Percentiles rank a stretch among this genome's conserved stretches.
Conservation (phyloP, 35 echinoderm and acorn worm genomes). For the Diadema setosum region DNA sequence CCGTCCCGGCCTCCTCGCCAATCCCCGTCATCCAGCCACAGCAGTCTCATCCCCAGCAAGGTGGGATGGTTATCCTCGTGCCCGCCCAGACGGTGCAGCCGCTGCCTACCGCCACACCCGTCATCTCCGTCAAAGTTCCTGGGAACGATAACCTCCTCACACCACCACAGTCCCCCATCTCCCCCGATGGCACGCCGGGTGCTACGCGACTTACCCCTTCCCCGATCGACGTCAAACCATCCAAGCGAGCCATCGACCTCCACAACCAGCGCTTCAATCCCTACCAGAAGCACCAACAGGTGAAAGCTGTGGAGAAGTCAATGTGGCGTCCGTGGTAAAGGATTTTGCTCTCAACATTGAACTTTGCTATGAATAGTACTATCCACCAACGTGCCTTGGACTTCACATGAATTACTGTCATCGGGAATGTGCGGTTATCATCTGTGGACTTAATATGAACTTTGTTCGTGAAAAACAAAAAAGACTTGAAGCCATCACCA, state of each 20-base stretch:
- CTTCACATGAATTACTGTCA: too few species aligned
- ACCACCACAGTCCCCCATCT: not conserved
- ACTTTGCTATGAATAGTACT: too few species aligned
- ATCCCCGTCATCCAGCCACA: not conserved
- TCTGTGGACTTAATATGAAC: too few species aligned
- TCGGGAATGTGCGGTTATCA: too few species aligned
- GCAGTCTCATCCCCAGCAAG: not conserved
- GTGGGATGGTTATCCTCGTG: not conserved
- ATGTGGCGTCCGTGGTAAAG: conserved; percentile 8
- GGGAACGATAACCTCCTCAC: not conserved
- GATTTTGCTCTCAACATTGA: too few species aligned
- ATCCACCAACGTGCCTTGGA: too few species aligned
- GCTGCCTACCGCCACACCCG: not conserved
- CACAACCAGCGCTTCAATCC: not conserved
- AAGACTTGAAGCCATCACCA: too few species aligned
- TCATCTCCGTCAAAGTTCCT: not conserved
- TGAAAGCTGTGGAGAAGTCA: not conserved
- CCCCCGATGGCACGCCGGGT: not conserved
- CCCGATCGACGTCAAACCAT: not conserved
- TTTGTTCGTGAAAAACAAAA: too few species aligned
- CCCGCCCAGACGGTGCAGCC: not conserved
- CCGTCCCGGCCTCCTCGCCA: not conserved
- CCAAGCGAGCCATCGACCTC: not conserved
- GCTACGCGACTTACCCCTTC: not conserved
- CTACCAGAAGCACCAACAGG: not conserved